These are phyloP conservation scores for Trichomycterus rosablanca DNA, from an alignment of 2,113 vertebrate species.

Conservation along the genomic window DNA sequence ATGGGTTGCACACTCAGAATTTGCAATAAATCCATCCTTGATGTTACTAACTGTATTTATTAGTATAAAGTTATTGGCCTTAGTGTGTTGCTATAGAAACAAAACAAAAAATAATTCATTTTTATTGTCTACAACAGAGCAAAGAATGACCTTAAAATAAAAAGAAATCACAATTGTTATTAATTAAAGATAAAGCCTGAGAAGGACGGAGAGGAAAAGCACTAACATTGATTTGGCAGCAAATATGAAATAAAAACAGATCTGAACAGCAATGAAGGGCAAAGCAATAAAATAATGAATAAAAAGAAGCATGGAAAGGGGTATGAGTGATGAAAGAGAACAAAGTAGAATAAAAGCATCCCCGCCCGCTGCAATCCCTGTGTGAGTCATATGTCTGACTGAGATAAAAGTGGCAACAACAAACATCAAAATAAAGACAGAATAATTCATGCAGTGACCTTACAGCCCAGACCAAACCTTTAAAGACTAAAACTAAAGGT, in stretches of 20 bases:
- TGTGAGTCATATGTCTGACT: slow-evolving; percentile 55
- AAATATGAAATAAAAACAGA: not conserved
- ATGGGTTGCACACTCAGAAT: no score
- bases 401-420: slow-evolving; percentile 56
- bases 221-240: not conserved
- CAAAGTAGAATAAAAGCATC: slow-evolving; percentile 8
- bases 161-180: no score
- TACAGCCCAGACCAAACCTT: slow-evolving; percentile 6
- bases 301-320: not conserved
- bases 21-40: no score
- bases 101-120: no score
- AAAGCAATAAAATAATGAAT: not conserved
- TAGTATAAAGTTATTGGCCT: no score
- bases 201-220: slow-evolving; percentile 20
- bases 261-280: not conserved
- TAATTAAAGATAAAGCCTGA: no score
- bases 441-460: slow-evolving; percentile 50
- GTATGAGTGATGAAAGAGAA: not conserved
- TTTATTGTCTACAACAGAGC: no score
- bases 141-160: no score
- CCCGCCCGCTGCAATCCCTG: not conserved
- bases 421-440: slow-evolving; percentile 47
- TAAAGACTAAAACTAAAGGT: slow-evolving; percentile 8
- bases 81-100: no score
- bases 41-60: no score